These are phyloP conservation scores for Cylas formicarius DNA, from an alignment of 1,140 invertebrate species.

Conservation along the genomic window DNA sequence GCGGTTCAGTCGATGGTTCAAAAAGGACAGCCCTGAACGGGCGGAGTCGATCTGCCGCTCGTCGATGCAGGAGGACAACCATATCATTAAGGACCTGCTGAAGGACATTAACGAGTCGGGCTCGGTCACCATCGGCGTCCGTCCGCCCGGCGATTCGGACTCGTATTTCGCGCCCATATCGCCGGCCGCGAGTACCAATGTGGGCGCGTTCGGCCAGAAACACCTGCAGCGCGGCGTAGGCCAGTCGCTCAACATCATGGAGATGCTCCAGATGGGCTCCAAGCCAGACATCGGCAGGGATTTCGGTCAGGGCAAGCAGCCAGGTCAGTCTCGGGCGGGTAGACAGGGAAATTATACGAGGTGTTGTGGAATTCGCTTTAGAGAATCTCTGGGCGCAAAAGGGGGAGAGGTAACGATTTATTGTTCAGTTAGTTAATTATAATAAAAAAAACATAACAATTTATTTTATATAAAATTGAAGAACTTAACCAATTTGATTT, in stretches of 20 bases:
- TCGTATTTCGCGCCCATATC: constrained; percentile 58
- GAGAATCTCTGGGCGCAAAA: not conserved
- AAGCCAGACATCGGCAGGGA: too few species aligned
- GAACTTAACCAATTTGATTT: too few species aligned
- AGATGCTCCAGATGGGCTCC: constrained; percentile 50
- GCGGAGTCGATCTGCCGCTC: constrained; percentile 47
- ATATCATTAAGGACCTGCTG: constrained; percentile 46
- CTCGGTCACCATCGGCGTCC: constrained; percentile 31
- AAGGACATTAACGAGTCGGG: constrained; percentile 45
- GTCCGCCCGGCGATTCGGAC: constrained; percentile 50
- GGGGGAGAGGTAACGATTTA: too few species aligned
- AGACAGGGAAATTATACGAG: not conserved
- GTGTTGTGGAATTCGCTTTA: not conserved
- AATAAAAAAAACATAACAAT: too few species aligned
- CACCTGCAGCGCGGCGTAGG: constrained; percentile 8
- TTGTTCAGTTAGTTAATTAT: too few species aligned
- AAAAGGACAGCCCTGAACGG: constrained; percentile 44
- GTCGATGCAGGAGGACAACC: constrained; percentile 57
- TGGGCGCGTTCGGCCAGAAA: constrained; percentile 9
- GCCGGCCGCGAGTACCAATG: constrained; percentile 45
- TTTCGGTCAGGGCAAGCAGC: constrained; percentile 16
- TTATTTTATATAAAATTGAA: too few species aligned
- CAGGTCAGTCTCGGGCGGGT: not conserved
- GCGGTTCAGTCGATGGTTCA: constrained; percentile 55
- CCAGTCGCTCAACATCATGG: constrained; percentile 43